Conservation (phyloP, 2,113 vertebrate genomes). For the Campylomormyrus numenius region DNA sequence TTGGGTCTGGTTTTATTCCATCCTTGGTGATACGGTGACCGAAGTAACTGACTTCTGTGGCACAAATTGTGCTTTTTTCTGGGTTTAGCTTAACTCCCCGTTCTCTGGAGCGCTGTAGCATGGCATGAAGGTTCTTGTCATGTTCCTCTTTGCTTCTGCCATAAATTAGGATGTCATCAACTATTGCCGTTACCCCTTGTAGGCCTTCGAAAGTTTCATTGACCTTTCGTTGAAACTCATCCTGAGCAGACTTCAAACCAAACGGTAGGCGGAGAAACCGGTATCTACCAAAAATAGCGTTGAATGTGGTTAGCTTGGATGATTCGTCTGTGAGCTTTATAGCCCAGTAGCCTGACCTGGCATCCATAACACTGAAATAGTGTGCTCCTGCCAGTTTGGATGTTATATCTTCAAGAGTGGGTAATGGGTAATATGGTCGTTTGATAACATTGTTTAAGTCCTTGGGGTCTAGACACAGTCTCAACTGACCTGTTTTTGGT, state of each 20-base stretch:
- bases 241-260: conserved; percentile 6
- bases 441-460: neutral
- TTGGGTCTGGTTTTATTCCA: conserved; percentile 24
- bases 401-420: neutral
- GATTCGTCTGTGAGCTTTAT: too few relatives aligned
- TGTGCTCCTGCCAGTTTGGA: too few relatives aligned
- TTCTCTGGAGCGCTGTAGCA: neutral
- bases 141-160: conserved; percentile 15
- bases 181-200: neutral
- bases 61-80: neutral
- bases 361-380: neutral
- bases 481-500: conserved; percentile 11
- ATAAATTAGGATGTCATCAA: neutral
- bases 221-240: conserved; percentile 18
- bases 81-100: neutral
- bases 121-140: neutral
- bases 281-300: neutral
- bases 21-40: conserved; percentile 10
- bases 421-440: neutral
- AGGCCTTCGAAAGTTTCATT: conserved; percentile 8
- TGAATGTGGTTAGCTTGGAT: too few relatives aligned
- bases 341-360: too few relatives aligned
- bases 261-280: conserved; percentile 16
- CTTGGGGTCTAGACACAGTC: conserved; percentile 6
- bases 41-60: conserved; percentile 11